Evolutionary conservation across 2,113 vertebrate species (phyloP).

Genomic region (Pseudolaguvia tuberculata): DNA sequence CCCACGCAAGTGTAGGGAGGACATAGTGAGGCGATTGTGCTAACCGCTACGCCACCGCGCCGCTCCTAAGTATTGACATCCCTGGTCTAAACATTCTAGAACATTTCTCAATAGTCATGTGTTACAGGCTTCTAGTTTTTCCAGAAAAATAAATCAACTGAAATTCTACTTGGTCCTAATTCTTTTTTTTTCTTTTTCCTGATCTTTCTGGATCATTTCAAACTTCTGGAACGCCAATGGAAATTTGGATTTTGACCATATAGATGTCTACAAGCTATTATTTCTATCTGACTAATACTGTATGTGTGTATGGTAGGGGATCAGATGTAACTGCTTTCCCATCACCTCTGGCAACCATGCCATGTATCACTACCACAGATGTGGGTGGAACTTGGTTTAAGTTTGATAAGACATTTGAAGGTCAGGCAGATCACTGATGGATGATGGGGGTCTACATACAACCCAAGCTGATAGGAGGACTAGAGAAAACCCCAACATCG

Average conservation of each 20-base stretch:
- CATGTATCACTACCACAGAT: constrained; percentile 48
- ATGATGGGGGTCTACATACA: constrained; percentile 34
- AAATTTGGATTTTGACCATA: no score
- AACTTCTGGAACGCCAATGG: not conserved
- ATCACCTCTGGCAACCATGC: constrained; percentile 39
- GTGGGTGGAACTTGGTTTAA: constrained; percentile 41
- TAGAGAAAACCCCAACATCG: constrained; percentile 25
- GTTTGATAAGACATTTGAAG: constrained; percentile 40
- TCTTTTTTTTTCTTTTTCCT: not conserved
- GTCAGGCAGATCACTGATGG: constrained; percentile 39
- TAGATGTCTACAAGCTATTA: no score
- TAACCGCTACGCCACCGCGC: no score
- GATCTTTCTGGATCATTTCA: not conserved
- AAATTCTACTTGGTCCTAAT: no score
- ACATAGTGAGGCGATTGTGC: no score
- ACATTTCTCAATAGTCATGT: not conserved
- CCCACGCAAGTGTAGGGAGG: no score
- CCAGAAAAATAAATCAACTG: no score
- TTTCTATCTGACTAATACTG: no score
- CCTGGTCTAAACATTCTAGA: no score
- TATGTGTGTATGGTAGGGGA: constrained; percentile 1
- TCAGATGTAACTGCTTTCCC: constrained; percentile 12
- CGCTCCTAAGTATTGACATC: no score
- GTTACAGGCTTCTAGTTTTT: not conserved
- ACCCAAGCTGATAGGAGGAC: constrained; percentile 35